Percentiles rank a stretch among this genome's conserved stretches.
Evolutionary conservation across 2,113 vertebrate species (phyloP).

Genomic region (Leiothrix lutea): DNA sequence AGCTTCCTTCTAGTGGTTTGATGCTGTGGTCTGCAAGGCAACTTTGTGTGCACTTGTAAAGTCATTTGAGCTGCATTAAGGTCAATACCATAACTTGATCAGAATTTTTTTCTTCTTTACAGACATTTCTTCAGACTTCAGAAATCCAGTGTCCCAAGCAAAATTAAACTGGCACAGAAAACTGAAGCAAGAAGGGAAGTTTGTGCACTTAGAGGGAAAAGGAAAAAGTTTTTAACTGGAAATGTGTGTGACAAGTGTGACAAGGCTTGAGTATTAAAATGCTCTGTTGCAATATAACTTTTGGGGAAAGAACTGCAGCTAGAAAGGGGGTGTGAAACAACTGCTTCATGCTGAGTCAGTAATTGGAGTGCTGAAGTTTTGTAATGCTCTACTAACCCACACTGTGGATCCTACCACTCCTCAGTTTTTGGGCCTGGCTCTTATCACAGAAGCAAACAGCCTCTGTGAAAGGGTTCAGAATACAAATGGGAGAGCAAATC

Average conservation of each 20-base stretch:
- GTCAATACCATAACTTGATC: neutral
- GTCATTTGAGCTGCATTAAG: neutral
- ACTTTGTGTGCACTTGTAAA: neutral
- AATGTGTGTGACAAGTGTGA: neutral
- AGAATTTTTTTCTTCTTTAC: neutral
- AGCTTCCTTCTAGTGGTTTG: neutral
- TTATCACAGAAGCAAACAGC: neutral
- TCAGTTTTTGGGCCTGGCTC: neutral
- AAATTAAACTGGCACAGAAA: neutral
- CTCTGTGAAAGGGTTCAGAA: neutral
- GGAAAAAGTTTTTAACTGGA: neutral
- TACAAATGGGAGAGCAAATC: neutral
- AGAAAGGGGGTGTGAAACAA: neutral
- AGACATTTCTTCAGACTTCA: neutral
- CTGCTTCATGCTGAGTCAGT: neutral
- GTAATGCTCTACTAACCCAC: neutral
- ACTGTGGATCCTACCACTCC: neutral
- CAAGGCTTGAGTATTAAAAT: neutral
- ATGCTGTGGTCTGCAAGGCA: neutral
- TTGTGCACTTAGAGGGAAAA: neutral
- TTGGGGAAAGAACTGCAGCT: neutral
- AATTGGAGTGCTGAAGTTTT: neutral
- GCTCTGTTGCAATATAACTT: neutral
- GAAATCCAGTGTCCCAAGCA: neutral
- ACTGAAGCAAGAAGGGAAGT: neutral